These are phyloP conservation scores for Onychomys arenicola DNA, from an alignment of 2,797 vertebrate genomes.

Conservation along the genomic window DNA sequence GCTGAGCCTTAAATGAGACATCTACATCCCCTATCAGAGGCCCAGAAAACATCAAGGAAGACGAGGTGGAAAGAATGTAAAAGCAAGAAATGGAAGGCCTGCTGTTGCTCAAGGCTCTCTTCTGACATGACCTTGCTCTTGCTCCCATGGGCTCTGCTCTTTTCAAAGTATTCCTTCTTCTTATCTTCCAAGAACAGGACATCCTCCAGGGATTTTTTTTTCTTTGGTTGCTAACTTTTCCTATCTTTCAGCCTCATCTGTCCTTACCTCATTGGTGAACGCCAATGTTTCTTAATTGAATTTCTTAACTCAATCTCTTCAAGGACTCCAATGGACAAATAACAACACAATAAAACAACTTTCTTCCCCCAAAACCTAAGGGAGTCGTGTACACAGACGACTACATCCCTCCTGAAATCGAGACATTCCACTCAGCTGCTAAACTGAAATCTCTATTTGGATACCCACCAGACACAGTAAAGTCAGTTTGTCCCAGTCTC, in stretches of 20 bases:
- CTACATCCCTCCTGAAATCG: not conserved
- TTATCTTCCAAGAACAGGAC: not conserved
- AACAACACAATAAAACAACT: not conserved
- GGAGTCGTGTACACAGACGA: not conserved
- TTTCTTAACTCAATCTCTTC: not conserved
- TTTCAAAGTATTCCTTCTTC: not conserved
- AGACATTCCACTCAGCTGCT: not conserved
- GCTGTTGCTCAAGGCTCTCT: not conserved
- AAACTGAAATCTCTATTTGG: not conserved
- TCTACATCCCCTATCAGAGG: accelerated
- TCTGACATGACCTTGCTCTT: not conserved
- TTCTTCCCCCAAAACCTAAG: not conserved
- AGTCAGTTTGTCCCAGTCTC: not conserved
- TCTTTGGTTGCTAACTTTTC: not conserved
- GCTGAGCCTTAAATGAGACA: not conserved
- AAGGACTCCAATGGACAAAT: not conserved
- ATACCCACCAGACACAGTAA: not conserved
- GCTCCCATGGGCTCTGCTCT: not conserved
- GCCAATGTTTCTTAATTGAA: not conserved
- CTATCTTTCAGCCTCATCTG: not conserved
- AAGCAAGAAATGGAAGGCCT: no score
- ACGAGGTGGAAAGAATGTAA: not conserved
- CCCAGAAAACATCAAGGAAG: not conserved
- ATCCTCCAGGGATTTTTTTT: not conserved
- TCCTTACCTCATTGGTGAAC: not conserved